Evolutionary conservation across 2,888 invertebrate species (phyloP), one percentile per base, ranked within the genome.

Genomic region (Sinohyriopsis cumingii): DNA sequence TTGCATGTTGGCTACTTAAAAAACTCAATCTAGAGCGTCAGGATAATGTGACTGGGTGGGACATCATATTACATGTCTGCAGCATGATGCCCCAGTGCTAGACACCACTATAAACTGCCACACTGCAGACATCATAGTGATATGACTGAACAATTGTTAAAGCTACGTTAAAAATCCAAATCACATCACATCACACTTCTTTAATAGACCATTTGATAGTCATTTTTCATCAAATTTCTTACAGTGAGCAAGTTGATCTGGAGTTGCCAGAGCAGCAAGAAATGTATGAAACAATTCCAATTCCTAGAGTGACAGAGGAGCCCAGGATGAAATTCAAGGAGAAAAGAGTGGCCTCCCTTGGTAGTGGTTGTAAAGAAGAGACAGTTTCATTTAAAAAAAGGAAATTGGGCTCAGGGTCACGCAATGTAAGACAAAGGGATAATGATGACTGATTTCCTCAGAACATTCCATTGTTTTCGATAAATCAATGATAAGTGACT

Each of bases 351-450:
- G 82, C 80, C 33, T 82, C 84, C 18, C 71, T 87, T 54, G 82
- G 82, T 18, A 67, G 73, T 18, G 67, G 72, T 18, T 72, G 70
- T 22, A 77, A 80, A 62, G 76, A 76, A 74, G 72, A 73, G 68
- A 72, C 75, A 62, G 84, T 85, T 22, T 80, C 81, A 18, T 87
- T 87, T 71, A 87, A 87, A 69, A 87, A 86, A 70, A 72, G 87
- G 71, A 87, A 87, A 78, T 72, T 87, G 63, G 81, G 77, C 18
- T 72, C 80, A n/a, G 82, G 83, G 33, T 82, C 84, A 20, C 69
- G 82, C 57, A 85, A 85, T 75, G 76, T 79, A 18, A 67, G 87
- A 25, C 78, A 76, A 67, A 76, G 84, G 63, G 81, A 76, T 60
- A 78, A 75, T 28, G 82, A 83, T 71, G 82, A 84, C 63, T 74